These are phyloP conservation scores for Acanthisitta chloris DNA, from an alignment of 2,113 vertebrate genomes.

Conservation along the genomic window DNA sequence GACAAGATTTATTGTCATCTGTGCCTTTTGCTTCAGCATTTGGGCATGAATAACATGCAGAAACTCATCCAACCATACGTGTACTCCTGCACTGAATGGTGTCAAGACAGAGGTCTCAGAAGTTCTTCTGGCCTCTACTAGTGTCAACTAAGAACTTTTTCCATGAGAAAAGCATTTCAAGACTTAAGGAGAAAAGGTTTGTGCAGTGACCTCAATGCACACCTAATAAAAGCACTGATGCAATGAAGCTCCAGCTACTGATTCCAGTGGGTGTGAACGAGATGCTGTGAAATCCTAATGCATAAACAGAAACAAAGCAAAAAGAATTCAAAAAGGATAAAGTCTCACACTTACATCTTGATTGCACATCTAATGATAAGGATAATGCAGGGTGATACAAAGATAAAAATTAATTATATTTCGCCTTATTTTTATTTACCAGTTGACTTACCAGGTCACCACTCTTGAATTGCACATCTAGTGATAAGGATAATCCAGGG, in stretches of 20 bases:
- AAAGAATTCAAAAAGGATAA: background rate
- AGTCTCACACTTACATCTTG: background rate
- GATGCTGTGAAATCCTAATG: background rate
- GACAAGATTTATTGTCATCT: background rate
- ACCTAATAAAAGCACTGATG: background rate
- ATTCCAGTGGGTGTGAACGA: background rate
- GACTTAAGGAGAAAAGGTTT: background rate
- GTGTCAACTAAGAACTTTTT: background rate
- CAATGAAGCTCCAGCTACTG: background rate
- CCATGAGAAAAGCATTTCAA: background rate
- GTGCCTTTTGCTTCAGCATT: background rate
- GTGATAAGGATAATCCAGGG: background rate
- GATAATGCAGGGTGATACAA: background rate
- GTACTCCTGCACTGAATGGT: background rate
- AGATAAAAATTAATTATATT: background rate
- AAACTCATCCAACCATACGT: background rate
- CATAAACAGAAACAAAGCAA: background rate
- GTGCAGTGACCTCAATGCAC: background rate
- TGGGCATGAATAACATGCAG: background rate
- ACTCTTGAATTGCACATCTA: background rate
- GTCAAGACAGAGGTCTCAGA: background rate
- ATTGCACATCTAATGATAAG: background rate
- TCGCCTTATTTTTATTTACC: slow-evolving; percentile 42
- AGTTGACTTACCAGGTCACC: slow-evolving; percentile 41
- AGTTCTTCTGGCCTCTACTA: background rate